Evolutionary conservation across 2,888 invertebrate genomes (phyloP).

Genomic region (Ophion ventricosus): DNA sequence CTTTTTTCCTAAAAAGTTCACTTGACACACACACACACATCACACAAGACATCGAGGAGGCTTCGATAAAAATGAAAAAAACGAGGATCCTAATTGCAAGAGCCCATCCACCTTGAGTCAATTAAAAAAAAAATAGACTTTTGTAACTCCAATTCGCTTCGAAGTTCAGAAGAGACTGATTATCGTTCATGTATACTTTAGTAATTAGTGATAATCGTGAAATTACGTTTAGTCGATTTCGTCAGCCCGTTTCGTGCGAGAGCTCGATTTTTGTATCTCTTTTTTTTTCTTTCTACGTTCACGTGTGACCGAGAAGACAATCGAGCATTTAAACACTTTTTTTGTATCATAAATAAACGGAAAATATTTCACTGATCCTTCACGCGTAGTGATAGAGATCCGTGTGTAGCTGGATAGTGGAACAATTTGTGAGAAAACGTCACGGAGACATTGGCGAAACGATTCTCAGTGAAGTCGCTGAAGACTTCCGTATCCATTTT

Average conservation of each 20-base stretch:
- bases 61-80: neutral
- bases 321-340: conserved; percentile 9
- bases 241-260: neutral
- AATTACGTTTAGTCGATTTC: conserved; percentile 27
- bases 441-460: conserved; percentile 11
- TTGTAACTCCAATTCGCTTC: conserved; percentile 44
- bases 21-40: neutral
- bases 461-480: conserved; percentile 7
- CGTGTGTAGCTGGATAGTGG: conserved; percentile 64
- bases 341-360: conserved; percentile 13
- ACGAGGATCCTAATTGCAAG: neutral
- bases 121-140: conserved; percentile 27
- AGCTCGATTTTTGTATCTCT: neutral
- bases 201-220: conserved; percentile 58
- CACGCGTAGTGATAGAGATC: conserved; percentile 40
- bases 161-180: conserved; percentile 70
- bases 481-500: conserved; percentile 26
- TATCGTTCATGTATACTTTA: conserved; percentile 66
- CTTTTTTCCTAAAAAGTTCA: neutral
- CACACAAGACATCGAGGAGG: neutral
- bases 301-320: neutral
- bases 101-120: neutral
- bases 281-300: neutral
- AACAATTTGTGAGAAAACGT: conserved; percentile 54
- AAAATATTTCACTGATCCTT: conserved; percentile 22